Conservation (phyloP, 2,113 vertebrate genomes). For the Chloroceryle aenea region DNA sequence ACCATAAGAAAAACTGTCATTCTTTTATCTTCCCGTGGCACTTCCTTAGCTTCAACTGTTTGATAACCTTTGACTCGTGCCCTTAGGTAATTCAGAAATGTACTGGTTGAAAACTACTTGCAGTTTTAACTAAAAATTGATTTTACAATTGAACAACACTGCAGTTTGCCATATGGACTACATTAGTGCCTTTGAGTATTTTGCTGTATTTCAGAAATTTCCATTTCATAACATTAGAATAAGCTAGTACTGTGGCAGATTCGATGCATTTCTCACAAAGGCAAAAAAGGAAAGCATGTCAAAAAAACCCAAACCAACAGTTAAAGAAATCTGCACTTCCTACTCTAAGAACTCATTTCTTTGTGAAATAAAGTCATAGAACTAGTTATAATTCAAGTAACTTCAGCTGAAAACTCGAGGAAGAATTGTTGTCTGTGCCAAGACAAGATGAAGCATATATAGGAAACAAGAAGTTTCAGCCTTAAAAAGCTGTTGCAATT, state of each 20-base stretch:
- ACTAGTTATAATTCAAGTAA: neutral
- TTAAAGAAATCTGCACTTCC: neutral
- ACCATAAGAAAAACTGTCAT: neutral
- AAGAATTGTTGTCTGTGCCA: neutral
- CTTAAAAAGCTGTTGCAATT: neutral
- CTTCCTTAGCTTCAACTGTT: neutral
- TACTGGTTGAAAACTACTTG: neutral
- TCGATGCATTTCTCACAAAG: neutral
- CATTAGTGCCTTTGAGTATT: neutral
- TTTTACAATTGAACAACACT: neutral
- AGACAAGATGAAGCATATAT: neutral
- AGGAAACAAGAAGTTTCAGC: neutral
- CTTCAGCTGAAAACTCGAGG: neutral
- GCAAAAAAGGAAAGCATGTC: neutral
- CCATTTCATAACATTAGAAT: neutral
- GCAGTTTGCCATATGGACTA: neutral
- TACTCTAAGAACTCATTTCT: neutral
- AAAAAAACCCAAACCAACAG: neutral
- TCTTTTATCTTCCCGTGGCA: too few species aligned
- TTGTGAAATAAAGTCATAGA: neutral
- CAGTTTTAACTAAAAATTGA: neutral
- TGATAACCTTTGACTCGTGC: neutral
- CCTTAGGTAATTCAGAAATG: neutral
- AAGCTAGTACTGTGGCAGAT: neutral
- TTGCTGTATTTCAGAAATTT: neutral